These are phyloP conservation scores for Pterostichus madidus DNA, from an alignment of 2,888 invertebrate genomes.

Conservation along the genomic window DNA sequence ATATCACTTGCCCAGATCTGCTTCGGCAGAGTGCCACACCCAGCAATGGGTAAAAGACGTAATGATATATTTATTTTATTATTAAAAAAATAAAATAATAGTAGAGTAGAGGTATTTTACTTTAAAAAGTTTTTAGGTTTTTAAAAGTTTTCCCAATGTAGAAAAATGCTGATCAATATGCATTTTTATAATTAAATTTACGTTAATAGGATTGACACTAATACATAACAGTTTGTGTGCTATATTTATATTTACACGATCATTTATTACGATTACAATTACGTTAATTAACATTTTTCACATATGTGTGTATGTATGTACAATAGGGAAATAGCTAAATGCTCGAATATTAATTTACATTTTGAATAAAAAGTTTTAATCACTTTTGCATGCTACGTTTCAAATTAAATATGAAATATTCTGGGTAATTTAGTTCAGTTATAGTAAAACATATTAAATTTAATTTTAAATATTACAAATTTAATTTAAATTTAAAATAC, in stretches of 20 bases:
- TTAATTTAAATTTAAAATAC: too few species aligned
- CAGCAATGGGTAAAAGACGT: too few species aligned
- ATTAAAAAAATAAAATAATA: too few species aligned
- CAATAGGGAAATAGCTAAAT: conserved; percentile 21
- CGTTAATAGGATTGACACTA: conserved; percentile 44
- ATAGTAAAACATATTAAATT: too few species aligned
- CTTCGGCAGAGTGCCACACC: too few species aligned
- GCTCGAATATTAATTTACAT: conserved; percentile 39
- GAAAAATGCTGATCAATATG: conserved; percentile 24
- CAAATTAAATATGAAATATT: not conserved
- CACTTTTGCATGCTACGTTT: not conserved
- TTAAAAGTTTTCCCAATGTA: not conserved
- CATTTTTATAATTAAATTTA: conserved; percentile 52
- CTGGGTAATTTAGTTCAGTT: not conserved
- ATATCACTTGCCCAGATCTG: too few species aligned
- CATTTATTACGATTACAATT: conserved; percentile 49
- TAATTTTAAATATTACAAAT: too few species aligned
- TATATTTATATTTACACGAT: conserved; percentile 30
- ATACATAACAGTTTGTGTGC: conserved; percentile 7
- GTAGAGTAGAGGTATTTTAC: too few species aligned
- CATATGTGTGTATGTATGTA: not conserved
- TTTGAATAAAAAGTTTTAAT: conserved; percentile 17
- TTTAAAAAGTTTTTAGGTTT: too few species aligned
- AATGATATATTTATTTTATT: too few species aligned
- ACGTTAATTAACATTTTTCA: conserved; percentile 28